Evolutionary conservation across 2,797 vertebrate genomes (phyloP), one percentile per base, ranked within the genome.

Genomic region (Pseudotriccus pelzelni): DNA sequence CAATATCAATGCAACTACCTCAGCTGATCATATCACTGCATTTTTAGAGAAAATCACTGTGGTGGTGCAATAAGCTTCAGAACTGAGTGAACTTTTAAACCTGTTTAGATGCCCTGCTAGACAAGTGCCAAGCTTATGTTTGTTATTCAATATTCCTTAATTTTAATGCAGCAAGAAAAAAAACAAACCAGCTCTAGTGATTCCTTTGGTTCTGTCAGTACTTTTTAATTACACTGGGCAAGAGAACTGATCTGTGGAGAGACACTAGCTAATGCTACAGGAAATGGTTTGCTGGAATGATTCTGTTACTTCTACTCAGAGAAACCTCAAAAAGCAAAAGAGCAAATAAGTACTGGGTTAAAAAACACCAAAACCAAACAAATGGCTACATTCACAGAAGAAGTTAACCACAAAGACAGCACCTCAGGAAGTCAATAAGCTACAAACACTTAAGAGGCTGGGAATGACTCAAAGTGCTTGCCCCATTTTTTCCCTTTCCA

Each of bases 1-100:
- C 91, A 92, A 79, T 91, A 96, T 44, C 69, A 84, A 76, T 37
- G 10, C 66, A 92, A 78, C 55, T 73, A 67, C 47, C 34, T 76
- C 82, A 76, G 66, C 89, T n/a, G 50, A 88, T 69, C 53, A 0
- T 81, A 66, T 84, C 60, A 66, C 55, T 81, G 86, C 78, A 32
- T 76, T 93, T 56, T 59, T 28, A 81, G 34, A 43, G 41, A 90
- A 90, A 60, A 66, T 56, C 63, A 73, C 63, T 69, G 30, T 13
- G 30, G 12, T 39, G 41, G 55, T 46, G 22, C 16, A 84, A 67
- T 72, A 92, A 68, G 21, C 7, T 47, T 89, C 15, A 60, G 25
- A 86, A 88, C 0, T 36, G 41, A 7, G 32, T 60, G 28, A 24
- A 34, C 63, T 86, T 80, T 14, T 36, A 72, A 96, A 66, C 7